Evolutionary conservation across 2,797 vertebrate genomes (phyloP).

Genomic region (Rhincodon typus): DNA sequence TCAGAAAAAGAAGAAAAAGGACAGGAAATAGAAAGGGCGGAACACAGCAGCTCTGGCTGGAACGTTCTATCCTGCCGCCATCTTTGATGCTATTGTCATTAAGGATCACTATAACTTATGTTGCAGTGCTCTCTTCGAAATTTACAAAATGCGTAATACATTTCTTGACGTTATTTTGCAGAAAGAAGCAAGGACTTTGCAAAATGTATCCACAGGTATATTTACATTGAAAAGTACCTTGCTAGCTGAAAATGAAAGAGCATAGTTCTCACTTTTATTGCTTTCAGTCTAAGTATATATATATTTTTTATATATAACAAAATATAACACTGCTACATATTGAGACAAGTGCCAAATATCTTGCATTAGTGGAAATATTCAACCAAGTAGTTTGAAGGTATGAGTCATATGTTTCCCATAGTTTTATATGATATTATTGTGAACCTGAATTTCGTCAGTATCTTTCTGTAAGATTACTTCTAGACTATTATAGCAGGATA

Average conservation of each 20-base stretch:
- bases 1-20: no score
- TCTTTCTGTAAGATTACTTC: not conserved
- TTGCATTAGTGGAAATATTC: not conserved
- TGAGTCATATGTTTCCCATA: not conserved
- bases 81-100: no score
- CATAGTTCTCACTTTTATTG: not conserved
- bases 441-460: not conserved
- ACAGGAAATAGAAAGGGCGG: no score
- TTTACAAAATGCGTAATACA: not conserved
- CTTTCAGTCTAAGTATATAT: not conserved
- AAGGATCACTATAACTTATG: not conserved
- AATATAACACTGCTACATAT: not conserved
- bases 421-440: not conserved
- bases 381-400: not conserved
- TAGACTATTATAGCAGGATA: not conserved
- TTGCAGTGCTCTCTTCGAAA: not conserved
- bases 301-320: no score
- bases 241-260: not conserved
- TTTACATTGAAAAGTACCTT: not conserved
- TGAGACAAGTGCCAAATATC: not conserved
- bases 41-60: no score
- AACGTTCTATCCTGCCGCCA: no score
- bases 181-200: not conserved
- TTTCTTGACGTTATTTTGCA: not conserved
- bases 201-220: not conserved